A percentile compares a stretch with the other conserved stretches of the same genome.
Conservation (phyloP, 2,888 invertebrate species). For the Hemicrepidius hirtus region DNA sequence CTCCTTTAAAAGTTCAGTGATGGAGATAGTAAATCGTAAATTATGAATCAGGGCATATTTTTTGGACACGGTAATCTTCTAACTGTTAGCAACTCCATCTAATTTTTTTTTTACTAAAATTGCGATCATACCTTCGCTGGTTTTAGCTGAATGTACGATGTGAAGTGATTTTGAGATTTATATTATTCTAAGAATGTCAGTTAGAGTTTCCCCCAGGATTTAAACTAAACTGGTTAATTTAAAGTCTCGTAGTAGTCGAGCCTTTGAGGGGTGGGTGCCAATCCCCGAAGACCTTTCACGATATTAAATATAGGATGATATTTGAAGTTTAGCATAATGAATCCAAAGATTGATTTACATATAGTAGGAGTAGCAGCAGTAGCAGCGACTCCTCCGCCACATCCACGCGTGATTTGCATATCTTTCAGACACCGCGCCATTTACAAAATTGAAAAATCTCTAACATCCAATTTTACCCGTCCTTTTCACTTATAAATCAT, state of each 20-base stretch:
- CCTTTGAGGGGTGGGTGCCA: slow-evolving; percentile 25
- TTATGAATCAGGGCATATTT: too few relatives aligned
- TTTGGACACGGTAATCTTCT: too few relatives aligned
- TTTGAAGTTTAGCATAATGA: slow-evolving; percentile 52
- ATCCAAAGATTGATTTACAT: slow-evolving; percentile 51
- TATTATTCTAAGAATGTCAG: too few relatives aligned
- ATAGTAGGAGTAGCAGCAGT: slow-evolving; percentile 34
- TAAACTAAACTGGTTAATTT: not conserved
- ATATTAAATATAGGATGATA: slow-evolving; percentile 52
- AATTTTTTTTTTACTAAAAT: too few relatives aligned
- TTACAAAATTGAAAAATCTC: slow-evolving; percentile 51
- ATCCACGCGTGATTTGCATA: slow-evolving; percentile 44
- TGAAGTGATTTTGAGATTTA: too few relatives aligned
- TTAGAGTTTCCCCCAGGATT: not conserved
- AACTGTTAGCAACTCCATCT: too few relatives aligned
- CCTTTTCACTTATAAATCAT: slow-evolving; percentile 50
- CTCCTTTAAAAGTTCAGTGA: too few relatives aligned
- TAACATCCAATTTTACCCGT: slow-evolving; percentile 47
- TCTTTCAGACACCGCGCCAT: slow-evolving; percentile 46
- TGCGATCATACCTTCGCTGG: too few relatives aligned
- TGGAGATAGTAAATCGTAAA: too few relatives aligned
- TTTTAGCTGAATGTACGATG: too few relatives aligned
- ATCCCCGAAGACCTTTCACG: slow-evolving; percentile 40
- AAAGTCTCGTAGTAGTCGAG: slow-evolving; percentile 21
- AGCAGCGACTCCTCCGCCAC: slow-evolving; percentile 30